Conservation (phyloP, 1,140 invertebrate species). For the Nasonia longicornis region DNA sequence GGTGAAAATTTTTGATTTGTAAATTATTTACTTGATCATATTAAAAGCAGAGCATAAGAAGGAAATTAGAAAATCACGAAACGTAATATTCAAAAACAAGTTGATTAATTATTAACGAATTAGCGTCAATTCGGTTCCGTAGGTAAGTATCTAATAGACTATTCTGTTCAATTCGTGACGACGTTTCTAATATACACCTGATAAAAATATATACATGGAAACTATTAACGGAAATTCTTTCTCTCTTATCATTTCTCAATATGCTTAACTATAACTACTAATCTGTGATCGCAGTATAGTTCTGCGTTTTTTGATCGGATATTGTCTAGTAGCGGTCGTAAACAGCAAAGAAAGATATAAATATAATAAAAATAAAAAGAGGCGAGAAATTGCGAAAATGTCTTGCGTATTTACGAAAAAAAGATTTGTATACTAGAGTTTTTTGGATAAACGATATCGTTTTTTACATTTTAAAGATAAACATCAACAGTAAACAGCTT, state of each 20-base stretch:
- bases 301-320: conserved; percentile 37
- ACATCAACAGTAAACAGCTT: conserved; percentile 11
- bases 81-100: background rate
- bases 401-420: conserved; percentile 29
- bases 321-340: conserved; percentile 25
- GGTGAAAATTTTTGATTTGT: conserved; percentile 58
- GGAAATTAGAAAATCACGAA: background rate
- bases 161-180: conserved; percentile 23
- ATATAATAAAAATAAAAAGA: conserved; percentile 20
- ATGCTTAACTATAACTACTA: conserved; percentile 46
- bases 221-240: conserved; percentile 19
- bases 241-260: conserved; percentile 37
- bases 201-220: conserved; percentile 20
- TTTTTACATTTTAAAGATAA: conserved; percentile 37
- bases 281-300: conserved; percentile 49
- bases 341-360: conserved; percentile 2
- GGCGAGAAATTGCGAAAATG: conserved; percentile 12
- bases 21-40: conserved; percentile 63
- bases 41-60: conserved; percentile 45
- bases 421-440: conserved; percentile 36
- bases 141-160: conserved; percentile 40
- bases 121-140: conserved; percentile 13
- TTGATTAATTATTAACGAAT: conserved; percentile 12
- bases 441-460: conserved; percentile 34
- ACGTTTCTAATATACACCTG: conserved; percentile 38